phyloP scores from a whole-genome alignment of 2,797 vertebrate species.

The Austrolebias charrua region DNA sequence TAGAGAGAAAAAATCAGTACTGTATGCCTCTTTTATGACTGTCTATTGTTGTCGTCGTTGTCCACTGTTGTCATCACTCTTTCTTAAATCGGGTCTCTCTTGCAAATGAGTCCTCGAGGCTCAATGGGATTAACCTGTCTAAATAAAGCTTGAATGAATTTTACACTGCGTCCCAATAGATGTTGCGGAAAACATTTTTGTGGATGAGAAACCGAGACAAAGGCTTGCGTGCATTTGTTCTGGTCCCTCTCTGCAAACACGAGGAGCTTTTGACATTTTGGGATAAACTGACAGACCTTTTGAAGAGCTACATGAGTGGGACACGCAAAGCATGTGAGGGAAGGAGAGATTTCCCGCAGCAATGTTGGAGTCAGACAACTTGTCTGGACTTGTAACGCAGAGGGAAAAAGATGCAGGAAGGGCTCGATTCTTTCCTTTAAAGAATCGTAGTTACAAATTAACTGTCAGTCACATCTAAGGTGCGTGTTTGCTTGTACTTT shows the following conservation, averaged over 20 bases:
- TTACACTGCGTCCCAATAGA: neutral
- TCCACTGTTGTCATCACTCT: too few species aligned
- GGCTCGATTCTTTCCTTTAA: neutral
- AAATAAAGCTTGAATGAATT: too few species aligned
- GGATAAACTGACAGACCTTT: neutral
- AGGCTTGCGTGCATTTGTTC: neutral
- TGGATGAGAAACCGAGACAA: neutral
- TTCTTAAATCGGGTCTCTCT: too few species aligned
- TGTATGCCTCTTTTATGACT: too few species aligned
- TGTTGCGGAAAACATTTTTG: neutral
- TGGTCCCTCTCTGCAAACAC: neutral
- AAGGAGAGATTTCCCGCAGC: neutral
- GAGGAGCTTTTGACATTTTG: conserved; percentile 16
- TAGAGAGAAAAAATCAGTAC: too few species aligned
- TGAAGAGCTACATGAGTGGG: neutral
- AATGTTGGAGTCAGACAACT: conserved; percentile 23
- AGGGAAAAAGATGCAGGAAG: neutral
- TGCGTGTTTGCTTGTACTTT: too few species aligned
- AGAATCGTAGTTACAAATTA: too few species aligned
- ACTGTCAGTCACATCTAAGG: too few species aligned
- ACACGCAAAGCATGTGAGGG: neutral
- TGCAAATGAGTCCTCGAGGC: too few species aligned
- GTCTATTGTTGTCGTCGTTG: too few species aligned
- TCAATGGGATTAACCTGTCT: too few species aligned
- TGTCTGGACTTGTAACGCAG: conserved; percentile 35